Conservation (phyloP, 2,113 vertebrate genomes). For the Phyllostomus discolor region DNA sequence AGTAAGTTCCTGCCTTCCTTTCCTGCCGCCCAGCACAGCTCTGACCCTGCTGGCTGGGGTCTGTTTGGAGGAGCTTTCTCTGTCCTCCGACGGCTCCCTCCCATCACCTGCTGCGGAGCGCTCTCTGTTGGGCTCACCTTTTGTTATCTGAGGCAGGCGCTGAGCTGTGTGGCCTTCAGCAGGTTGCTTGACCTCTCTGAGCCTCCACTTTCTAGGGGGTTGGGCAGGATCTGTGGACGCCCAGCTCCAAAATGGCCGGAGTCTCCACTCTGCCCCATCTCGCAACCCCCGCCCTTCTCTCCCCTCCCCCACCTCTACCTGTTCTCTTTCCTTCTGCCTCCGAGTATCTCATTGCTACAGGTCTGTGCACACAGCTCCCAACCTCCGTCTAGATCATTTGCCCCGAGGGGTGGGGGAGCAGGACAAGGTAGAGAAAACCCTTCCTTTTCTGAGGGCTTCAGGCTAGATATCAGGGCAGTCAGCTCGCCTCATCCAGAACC, state of each 20-base stretch:
- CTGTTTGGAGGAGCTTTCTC: not conserved
- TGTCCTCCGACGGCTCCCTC: not conserved
- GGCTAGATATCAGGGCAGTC: slow-evolving; percentile 10
- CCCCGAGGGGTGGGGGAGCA: not conserved
- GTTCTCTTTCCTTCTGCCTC: not conserved
- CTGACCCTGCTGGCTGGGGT: not conserved
- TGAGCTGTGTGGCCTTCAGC: not conserved
- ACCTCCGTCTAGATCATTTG: slow-evolving; percentile 60
- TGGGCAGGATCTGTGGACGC: not conserved
- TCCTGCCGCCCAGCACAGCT: not conserved
- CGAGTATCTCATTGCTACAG: fast-evolving
- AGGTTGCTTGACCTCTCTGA: slow-evolving; percentile 3
- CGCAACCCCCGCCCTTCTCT: not conserved
- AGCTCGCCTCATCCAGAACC: slow-evolving; percentile 55
- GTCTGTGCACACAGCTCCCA: not conserved
- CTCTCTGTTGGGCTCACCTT: not conserved
- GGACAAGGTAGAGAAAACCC: not conserved
- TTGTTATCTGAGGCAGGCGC: not conserved
- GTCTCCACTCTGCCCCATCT: not conserved
- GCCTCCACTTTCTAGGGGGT: not conserved
- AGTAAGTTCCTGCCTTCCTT: not conserved
- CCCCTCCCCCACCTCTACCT: not conserved
- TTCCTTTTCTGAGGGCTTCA: not conserved
- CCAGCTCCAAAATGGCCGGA: not conserved
- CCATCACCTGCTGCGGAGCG: not conserved